phyloP scores from a whole-genome alignment of 2,797 vertebrate species.

The Acanthiza pusilla region DNA sequence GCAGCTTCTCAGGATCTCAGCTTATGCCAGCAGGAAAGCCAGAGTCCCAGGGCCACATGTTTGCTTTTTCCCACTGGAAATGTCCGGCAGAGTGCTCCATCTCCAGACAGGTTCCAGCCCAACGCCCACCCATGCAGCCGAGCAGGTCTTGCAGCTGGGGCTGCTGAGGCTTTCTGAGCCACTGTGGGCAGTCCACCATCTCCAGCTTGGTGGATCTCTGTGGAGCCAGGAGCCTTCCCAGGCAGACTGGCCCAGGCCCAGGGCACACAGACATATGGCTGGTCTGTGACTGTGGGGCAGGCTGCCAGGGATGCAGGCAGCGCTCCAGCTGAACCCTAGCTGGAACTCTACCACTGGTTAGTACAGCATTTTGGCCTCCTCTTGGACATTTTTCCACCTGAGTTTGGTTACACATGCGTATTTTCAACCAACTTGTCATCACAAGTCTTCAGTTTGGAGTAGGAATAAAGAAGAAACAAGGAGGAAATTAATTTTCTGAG shows the following conservation, averaged over 20 bases:
- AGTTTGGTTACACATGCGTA: not conserved
- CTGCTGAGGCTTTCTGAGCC: not conserved
- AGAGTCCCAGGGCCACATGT: not conserved
- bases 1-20: not conserved
- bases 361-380: not conserved
- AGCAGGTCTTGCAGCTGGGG: fast-evolving
- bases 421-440: not conserved
- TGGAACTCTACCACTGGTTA: not conserved
- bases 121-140: fast-evolving
- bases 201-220: not conserved
- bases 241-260: not conserved
- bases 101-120: not conserved
- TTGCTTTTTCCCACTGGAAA: not conserved
- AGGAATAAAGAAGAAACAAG: not conserved
- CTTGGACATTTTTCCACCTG: not conserved
- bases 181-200: not conserved
- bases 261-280: not conserved
- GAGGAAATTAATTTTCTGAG: not conserved
- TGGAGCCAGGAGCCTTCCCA: not conserved
- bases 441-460: not conserved
- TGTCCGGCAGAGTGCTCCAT: fast-evolving
- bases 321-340: not conserved
- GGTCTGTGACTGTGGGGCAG: not conserved
- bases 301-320: not conserved
- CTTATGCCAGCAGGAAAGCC: not conserved